Percentiles rank a stretch among this genome's conserved stretches.
These are phyloP conservation scores for Ditylenchus dipsaci DNA, from an alignment of 1,140 invertebrate species.

Conservation along the genomic window DNA sequence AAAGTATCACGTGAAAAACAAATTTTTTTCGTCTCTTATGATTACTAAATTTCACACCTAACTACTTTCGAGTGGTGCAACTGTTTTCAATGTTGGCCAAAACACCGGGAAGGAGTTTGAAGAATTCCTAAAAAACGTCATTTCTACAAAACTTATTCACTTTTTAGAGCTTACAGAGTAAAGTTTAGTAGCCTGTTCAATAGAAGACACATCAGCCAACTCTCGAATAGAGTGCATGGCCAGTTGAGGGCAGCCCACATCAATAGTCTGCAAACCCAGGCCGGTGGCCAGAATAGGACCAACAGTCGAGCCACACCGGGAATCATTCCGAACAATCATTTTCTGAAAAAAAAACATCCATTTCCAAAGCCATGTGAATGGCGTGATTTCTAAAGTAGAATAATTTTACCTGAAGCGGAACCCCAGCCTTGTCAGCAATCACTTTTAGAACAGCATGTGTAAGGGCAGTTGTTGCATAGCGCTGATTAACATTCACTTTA, in stretches of 20 bases:
- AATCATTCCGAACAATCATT: constrained; percentile 62
- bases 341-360: constrained; percentile 55
- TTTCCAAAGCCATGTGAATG: not conserved
- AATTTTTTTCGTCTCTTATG: no score
- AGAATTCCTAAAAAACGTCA: not conserved
- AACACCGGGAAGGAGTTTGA: constrained; percentile 7
- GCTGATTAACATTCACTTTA: constrained; percentile 63
- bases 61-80: no score
- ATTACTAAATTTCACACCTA: no score
- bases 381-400: not conserved
- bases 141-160: not conserved
- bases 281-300: constrained; percentile 62
- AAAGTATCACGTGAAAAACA: no score
- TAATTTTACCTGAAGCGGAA: constrained; percentile 58
- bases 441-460: constrained; percentile 61
- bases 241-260: constrained; percentile 61
- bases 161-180: constrained; percentile 13
- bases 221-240: constrained; percentile 64
- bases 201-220: constrained; percentile 26
- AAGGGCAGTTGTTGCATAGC: constrained; percentile 59
- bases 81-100: not conserved
- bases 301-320: constrained; percentile 61
- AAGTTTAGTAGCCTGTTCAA: constrained; percentile 21
- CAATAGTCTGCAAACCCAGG: constrained; percentile 61
- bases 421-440: constrained; percentile 57